Percentiles rank a stretch among this genome's conserved stretches.
These are phyloP conservation scores for Gastracanthus pulcherrimus DNA, from an alignment of 2,888 invertebrate genomes.

Conservation along the genomic window DNA sequence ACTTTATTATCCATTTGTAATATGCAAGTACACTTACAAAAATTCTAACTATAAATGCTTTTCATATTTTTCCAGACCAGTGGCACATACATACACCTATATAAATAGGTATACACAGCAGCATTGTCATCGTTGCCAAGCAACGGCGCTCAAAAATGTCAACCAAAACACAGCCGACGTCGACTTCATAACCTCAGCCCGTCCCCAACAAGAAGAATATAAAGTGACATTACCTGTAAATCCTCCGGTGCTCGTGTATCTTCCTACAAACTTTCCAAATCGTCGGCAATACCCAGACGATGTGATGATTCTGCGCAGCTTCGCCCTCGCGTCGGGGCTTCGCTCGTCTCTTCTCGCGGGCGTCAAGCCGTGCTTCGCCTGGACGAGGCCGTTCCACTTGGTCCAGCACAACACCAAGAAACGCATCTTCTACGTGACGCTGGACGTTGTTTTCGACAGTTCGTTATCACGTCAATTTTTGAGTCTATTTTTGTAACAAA, in stretches of 20 bases:
- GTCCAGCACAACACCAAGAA: slow-evolving; percentile 24
- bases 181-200: slow-evolving; percentile 19
- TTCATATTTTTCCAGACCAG: too few relatives aligned
- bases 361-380: not conserved
- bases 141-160: slow-evolving; percentile 24
- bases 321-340: not conserved
- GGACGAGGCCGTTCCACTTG: not conserved
- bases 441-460: slow-evolving; percentile 24
- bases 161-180: not conserved
- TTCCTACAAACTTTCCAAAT: too few relatives aligned
- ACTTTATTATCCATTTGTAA: not conserved
- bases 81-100: not conserved
- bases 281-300: too few relatives aligned
- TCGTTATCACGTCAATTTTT: too few relatives aligned
- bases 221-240: not conserved
- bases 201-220: not conserved
- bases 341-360: not conserved
- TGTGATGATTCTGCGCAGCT: slow-evolving; percentile 17
- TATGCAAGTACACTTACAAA: not conserved
- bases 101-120: not conserved
- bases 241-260: not conserved
- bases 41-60: not conserved
- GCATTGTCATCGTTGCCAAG: slow-evolving; percentile 35
- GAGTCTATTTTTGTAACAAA: too few relatives aligned
- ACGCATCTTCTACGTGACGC: slow-evolving; percentile 20